These are phyloP conservation scores for Microctenopoma steveboyesi DNA, from an alignment of 2,797 vertebrate species.

Conservation along the genomic window DNA sequence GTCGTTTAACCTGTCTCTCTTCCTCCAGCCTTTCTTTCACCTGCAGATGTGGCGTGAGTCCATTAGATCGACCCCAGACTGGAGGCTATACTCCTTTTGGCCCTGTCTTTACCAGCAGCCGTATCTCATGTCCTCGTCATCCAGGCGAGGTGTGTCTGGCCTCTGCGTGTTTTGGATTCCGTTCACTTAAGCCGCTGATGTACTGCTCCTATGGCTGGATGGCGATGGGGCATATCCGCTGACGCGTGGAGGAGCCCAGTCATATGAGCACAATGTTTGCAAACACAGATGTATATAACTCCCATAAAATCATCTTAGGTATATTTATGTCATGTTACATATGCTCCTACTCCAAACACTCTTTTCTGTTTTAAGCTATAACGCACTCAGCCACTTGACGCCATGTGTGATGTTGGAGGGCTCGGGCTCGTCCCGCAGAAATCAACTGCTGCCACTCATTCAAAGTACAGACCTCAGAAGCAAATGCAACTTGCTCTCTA, in stretches of 20 bases:
- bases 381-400: background rate
- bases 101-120: conserved; percentile 26
- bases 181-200: conserved; percentile 1
- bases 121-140: conserved; percentile 19
- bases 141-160: conserved; percentile 12
- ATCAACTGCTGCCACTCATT: too few relatives aligned
- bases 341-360: background rate
- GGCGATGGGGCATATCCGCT: background rate
- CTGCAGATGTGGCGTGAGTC: conserved; percentile 11
- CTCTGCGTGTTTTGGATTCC: conserved; percentile 44
- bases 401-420: background rate
- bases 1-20: conserved; percentile 20
- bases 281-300: background rate
- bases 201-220: conserved; percentile 1
- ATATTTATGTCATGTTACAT: background rate
- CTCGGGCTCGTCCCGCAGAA: too few relatives aligned
- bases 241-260: background rate
- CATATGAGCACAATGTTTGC: background rate
- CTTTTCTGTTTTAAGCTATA: background rate
- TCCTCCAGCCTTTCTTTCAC: conserved; percentile 2
- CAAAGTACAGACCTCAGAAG: too few relatives aligned
- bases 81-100: conserved; percentile 30
- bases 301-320: background rate
- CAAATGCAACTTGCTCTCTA: background rate
- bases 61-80: conserved; percentile 34